These are phyloP conservation scores for Galago senegalensis DNA, from an alignment of 2,797 vertebrate species.

Conservation along the genomic window DNA sequence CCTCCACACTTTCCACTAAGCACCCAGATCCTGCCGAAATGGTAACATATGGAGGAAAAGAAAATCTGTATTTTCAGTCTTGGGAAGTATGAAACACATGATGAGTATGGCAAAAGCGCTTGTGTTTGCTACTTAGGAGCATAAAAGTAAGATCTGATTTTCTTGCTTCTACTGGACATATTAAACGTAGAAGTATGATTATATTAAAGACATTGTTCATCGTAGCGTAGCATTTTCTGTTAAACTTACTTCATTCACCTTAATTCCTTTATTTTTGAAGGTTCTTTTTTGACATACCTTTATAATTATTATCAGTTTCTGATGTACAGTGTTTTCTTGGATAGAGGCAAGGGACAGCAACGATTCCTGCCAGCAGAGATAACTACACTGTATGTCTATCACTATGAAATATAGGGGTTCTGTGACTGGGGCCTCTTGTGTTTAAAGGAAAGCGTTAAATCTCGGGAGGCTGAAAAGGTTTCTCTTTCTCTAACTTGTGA, in stretches of 20 bases:
- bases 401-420: not conserved
- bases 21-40: not conserved
- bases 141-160: not conserved
- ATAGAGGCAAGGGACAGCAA: not conserved
- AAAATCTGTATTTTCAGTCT: constrained; percentile 56
- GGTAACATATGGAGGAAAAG: not conserved
- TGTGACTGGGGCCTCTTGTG: not conserved
- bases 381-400: no score
- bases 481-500: not conserved
- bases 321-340: not conserved
- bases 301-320: not conserved
- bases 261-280: not conserved
- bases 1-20: not conserved
- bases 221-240: not conserved
- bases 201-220: not conserved
- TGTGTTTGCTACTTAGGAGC: not conserved
- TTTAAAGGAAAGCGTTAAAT: not conserved
- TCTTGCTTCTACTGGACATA: not conserved
- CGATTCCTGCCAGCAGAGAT: not conserved
- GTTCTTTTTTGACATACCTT: not conserved
- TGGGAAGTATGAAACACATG: not conserved
- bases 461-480: not conserved
- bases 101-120: not conserved
- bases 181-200: not conserved
- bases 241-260: not conserved